Base-by-base conservation (phyloP, 2,888 invertebrate species). In the Aleiodes testaceus region DNA sequence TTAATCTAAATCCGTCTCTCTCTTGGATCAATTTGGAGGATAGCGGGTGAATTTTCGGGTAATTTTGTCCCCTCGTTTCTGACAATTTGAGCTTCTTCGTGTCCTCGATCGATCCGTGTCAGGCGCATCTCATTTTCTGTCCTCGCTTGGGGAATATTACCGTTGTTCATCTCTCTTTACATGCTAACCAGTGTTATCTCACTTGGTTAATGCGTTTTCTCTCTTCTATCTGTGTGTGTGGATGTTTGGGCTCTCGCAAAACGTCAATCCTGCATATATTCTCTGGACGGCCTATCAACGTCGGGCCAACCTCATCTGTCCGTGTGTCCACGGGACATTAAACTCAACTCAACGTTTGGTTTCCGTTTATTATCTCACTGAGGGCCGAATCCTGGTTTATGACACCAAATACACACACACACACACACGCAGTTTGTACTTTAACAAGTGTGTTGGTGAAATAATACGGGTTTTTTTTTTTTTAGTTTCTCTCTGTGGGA, bases 221-320 rank as follows among this genome's bases (percentile, higher is more conserved):
- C 49, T 50, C 49, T 49, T 63, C 66, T 49, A 53, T 52, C 26
- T 26, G 26, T 26, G 26, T 26, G 20, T 53, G 22, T 5, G 5
- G 22, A 30, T 59, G 36, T 59, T 59, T 59, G 59, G 26, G 36
- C 12, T 42, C 42, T 14, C 36, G 7, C 6, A 49, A 30, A 63
- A 14, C 36, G 72, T 72, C 73, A 74, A 76, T 79, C 74, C 73
- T 73, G 71, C 74, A 75, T 74, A 74, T 78, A 75, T 79, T 75
- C 77, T 70, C 75, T 53, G 65, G 75, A 78, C 77, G 81, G 79
- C 80, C 85, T 81, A 84, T 86, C 84, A 85, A 81, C 82, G 81
- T 81, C 82, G 82, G 82, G 80, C 79, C 81, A 81, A 84, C 80
- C 85, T 82, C 85, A 83, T 83, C 82, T 81, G 78, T 77, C 79